Evolutionary conservation across 2,888 invertebrate genomes (phyloP).

Genomic region (Herminia tarsipennalis): DNA sequence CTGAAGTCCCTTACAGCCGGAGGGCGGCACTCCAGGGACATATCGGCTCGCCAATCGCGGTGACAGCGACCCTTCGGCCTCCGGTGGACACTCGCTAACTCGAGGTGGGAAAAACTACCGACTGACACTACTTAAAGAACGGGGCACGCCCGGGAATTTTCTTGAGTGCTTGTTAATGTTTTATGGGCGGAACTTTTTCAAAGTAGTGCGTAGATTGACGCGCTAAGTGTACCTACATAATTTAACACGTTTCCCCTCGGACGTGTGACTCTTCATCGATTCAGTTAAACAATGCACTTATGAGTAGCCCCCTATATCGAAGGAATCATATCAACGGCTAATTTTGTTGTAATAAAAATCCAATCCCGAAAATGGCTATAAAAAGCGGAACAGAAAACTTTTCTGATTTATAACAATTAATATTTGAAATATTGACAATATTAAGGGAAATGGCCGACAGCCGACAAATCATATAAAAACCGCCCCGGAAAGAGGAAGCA

Average conservation of each 20-base stretch:
- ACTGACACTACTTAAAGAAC: constrained; percentile 84
- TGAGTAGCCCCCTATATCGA: constrained; percentile 31
- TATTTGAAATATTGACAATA: constrained; percentile 85
- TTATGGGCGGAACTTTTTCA: constrained; percentile 84
- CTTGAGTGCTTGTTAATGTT: constrained; percentile 86
- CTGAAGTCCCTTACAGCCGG: constrained; percentile 59
- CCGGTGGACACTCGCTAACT: constrained; percentile 64
- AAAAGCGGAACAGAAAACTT: constrained; percentile 72
- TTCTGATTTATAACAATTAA: constrained; percentile 85
- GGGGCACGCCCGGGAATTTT: constrained; percentile 79
- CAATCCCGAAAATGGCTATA: constrained; percentile 71
- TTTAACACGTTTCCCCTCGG: constrained; percentile 77
- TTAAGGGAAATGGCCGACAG: constrained; percentile 83
- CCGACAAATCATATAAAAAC: constrained; percentile 83
- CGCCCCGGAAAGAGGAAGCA: constrained; percentile 84
- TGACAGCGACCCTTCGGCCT: constrained; percentile 79
- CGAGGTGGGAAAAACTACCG: constrained; percentile 85
- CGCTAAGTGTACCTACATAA: constrained; percentile 83
- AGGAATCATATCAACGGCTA: constrained; percentile 42
- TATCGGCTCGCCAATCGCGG: constrained; percentile 81
- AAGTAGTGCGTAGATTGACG: constrained; percentile 82
- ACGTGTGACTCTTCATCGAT: constrained; percentile 64
- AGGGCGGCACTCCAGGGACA: constrained; percentile 80
- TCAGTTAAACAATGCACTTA: constrained; percentile 48
- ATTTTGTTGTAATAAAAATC: constrained; percentile 74